phyloP scores from a whole-genome alignment of 2,113 vertebrate genomes.

The Hydropotes inermis region DNA sequence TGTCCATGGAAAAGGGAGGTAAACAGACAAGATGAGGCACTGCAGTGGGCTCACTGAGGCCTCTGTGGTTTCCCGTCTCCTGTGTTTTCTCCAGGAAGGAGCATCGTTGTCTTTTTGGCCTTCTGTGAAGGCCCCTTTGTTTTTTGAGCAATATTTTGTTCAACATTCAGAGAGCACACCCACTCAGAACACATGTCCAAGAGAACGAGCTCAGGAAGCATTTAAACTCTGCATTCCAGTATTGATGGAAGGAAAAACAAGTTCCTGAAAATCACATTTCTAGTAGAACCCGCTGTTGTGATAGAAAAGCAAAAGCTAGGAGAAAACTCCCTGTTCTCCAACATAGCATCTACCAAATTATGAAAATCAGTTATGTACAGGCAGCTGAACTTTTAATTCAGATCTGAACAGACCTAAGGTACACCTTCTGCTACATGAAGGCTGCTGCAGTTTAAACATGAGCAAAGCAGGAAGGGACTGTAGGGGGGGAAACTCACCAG shows the following conservation, averaged over 20 bases:
- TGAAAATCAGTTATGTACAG: neutral
- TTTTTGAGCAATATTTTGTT: neutral
- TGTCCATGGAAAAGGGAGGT: neutral
- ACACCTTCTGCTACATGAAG: neutral
- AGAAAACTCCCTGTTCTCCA: neutral
- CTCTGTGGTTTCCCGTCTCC: neutral
- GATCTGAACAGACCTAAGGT: neutral
- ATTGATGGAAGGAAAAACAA: slow-evolving; percentile 1
- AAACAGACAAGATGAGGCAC: neutral
- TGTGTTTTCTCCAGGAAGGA: neutral
- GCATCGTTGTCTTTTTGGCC: neutral
- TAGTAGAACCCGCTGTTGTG: neutral
- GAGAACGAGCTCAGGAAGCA: neutral
- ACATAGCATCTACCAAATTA: neutral
- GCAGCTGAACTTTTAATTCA: neutral
- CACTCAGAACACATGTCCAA: neutral
- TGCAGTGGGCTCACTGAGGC: accelerated
- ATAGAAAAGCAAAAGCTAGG: neutral
- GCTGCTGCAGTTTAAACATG: neutral
- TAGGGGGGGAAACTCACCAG: neutral
- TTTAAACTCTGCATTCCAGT: neutral
- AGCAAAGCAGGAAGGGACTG: neutral
- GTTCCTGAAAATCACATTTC: neutral
- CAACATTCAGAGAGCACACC: neutral
- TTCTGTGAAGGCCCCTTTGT: neutral